Evolutionary conservation across 2,888 invertebrate genomes (phyloP), one percentile per base, ranked within the genome.

Genomic region (Cenopis cana): DNA sequence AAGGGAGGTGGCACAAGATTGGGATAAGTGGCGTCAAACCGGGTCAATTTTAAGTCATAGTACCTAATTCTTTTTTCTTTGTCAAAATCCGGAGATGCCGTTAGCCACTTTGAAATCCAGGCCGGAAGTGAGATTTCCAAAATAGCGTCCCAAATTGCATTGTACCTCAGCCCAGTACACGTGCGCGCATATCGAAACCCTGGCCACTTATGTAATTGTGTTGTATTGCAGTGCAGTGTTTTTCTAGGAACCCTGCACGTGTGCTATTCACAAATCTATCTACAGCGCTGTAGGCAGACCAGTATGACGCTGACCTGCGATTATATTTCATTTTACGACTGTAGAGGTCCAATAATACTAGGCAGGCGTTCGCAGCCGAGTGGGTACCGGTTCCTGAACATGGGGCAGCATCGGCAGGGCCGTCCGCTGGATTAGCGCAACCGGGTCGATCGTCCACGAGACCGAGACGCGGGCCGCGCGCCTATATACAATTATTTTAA

Each of bases 341-440:
- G 14, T 46, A n/a, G 46, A n/a, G n/a, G n/a, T 46, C 46, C 6
- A n/a, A 46, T 46, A 46, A n/a, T 46, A 46, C 46, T 46, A 46
- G n/a, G n/a, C 0, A 1, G 6, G 5, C 6, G 46, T 6, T 46
- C n/a, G 46, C n/a, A 46, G n/a, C 46, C 46, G n/a, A n/a, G 46
- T 46, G n/a, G 1, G 46, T 1, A 46, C 8, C 14, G 5, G n/a
- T 46, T 46, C n/a, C n/a, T 46, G n/a, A 46, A 46, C 8, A 8
- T 3, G 10, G 50, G 50, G 18, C 50, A 83, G 84, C 82, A 82
- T 78, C 79, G 72, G 62, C 78, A 78, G 78, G 82, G 79, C 79
- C 77, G 78, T 78, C 80, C 76, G 77, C 75, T 41, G 83, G 82
- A 88, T 85, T 83, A 84, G 79, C 75, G 81, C 85, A 88, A 88